Percentiles rank a stretch among this genome's conserved stretches.
These are phyloP conservation scores for Calonectris borealis DNA, from an alignment of 2,113 vertebrate species.

Conservation along the genomic window DNA sequence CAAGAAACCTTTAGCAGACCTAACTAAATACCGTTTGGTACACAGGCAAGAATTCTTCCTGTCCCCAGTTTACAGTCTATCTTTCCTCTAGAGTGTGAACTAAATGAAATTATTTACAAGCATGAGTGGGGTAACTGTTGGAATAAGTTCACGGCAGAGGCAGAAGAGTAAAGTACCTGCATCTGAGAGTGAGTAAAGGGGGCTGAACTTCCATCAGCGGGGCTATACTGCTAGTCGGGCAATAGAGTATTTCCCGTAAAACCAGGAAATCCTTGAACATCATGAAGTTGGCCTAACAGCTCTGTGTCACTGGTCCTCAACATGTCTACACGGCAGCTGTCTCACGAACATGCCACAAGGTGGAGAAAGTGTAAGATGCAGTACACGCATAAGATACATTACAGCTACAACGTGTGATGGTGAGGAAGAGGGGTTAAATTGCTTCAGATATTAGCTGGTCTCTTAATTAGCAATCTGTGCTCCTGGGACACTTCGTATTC, in stretches of 20 bases:
- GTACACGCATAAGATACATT: neutral
- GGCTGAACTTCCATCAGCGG: neutral
- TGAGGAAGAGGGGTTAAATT: neutral
- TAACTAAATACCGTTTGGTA: neutral
- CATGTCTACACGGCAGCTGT: neutral
- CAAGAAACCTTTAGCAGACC: neutral
- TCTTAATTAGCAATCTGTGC: neutral
- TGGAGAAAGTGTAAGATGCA: neutral
- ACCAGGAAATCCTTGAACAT: neutral
- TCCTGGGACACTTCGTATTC: neutral
- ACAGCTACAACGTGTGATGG: neutral
- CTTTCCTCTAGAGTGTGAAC: neutral
- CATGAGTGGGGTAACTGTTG: neutral
- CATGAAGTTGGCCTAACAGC: neutral
- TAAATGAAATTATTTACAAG: neutral
- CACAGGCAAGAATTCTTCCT: neutral
- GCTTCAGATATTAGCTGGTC: neutral
- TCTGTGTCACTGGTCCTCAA: neutral
- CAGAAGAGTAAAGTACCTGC: neutral
- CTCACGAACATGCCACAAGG: neutral
- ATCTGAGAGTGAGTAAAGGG: neutral
- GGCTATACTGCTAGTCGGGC: neutral
- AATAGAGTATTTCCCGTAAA: neutral
- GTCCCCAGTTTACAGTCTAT: neutral
- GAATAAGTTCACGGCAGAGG: neutral